Percentiles rank a stretch among this genome's conserved stretches.
These are phyloP conservation scores for Sebastes kiyomatsui DNA, from an alignment of 2,797 vertebrate genomes.

Conservation along the genomic window DNA sequence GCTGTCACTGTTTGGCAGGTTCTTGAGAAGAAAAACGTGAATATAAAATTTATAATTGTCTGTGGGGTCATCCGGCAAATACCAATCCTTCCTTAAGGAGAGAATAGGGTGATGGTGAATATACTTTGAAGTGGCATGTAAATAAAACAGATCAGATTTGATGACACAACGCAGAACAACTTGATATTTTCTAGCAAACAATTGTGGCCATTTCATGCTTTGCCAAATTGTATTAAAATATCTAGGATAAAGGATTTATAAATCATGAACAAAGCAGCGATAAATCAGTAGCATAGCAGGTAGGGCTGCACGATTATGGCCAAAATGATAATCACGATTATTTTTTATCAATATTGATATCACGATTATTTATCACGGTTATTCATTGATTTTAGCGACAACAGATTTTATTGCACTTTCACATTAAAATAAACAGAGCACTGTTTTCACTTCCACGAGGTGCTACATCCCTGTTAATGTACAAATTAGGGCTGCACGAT, in stretches of 20 bases:
- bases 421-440: too few relatives aligned
- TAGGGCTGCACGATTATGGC: too few relatives aligned
- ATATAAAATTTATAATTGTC: not conserved
- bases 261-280: not conserved
- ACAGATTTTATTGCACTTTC: too few relatives aligned
- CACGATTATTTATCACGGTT: too few relatives aligned
- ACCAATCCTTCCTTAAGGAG: not conserved
- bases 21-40: not conserved
- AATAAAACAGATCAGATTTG: not conserved
- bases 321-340: too few relatives aligned
- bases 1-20: conserved; percentile 17
- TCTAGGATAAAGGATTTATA: not conserved
- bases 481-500: too few relatives aligned
- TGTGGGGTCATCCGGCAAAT: not conserved
- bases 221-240: not conserved
- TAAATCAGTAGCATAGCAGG: not conserved
- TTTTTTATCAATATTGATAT: too few relatives aligned
- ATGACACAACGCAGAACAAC: not conserved
- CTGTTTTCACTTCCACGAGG: too few relatives aligned
- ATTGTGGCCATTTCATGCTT: not conserved
- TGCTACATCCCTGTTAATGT: too few relatives aligned
- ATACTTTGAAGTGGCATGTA: not conserved
- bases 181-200: not conserved
- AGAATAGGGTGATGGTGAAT: not conserved
- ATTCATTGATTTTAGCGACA: too few relatives aligned